Base-by-base conservation (phyloP, 2,113 vertebrate genomes). In the Thalassoma bifasciatum region DNA sequence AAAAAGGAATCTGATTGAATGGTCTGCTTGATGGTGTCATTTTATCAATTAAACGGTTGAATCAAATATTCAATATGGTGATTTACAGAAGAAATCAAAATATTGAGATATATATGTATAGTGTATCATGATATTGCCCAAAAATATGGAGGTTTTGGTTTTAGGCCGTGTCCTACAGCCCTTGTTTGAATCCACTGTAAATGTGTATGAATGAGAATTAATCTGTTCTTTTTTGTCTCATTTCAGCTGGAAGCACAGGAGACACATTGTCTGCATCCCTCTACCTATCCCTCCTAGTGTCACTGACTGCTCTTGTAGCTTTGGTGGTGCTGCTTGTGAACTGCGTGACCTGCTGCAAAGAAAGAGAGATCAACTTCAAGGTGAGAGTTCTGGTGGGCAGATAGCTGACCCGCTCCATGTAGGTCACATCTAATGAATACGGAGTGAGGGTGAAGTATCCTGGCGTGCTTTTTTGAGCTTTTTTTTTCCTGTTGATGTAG, bases 281-380 rank as follows among this genome's bases (percentile, higher is more conserved):
- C 40, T 87, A 53, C 57, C 80, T 95, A 46, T 92, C 95, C 65
- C 89, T 97, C 90, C 62, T 94, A 80, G 90, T 98, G 51, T 97
- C 96, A 21, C 34, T 96, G 54, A 94, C 94, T 63, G 92, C 91
- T 54, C 91, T 98, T 22, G 83, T 96, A 52, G 88, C 94, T 21
- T 83, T 98, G 81, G 90, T 96, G 36, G 88, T 97, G 60, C 62
- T 96, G 83, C 90, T 98, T 36, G 91, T 94, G 54, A 97, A 97
- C 90, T 99, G 98, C 76, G 93, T 95, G 52, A 97, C 95, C 91
- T 99, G 98, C 94, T 99, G 98, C 90, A 99, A 99, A 90, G 95
- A 98, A 74, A 95, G 93, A 0, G 96, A 98, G 89, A 98, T 99
- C 89, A 94, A 98, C 92, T 99, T 99, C 90, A 99, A 99, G 96